Conservation (phyloP, 2,113 vertebrate genomes). For the Chiloscyllium plagiosum region DNA sequence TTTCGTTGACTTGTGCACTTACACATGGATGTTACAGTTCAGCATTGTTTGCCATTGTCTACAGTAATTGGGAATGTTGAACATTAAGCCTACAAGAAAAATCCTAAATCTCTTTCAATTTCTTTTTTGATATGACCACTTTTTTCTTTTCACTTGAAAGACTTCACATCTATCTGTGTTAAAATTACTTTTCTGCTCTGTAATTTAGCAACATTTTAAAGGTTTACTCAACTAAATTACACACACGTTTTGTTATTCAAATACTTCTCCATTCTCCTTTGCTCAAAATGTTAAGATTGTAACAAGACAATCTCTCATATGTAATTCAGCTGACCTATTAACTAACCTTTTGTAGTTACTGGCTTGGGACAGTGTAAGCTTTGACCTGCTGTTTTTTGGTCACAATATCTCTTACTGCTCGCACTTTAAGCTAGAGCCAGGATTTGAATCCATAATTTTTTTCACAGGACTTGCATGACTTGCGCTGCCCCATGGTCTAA, state of each 20-base stretch:
- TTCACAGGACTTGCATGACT: background rate
- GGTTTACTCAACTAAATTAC: background rate
- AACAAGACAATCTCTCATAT: background rate
- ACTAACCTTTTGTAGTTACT: background rate
- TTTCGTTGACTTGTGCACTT: background rate
- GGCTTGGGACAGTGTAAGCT: background rate
- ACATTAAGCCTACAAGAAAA: background rate
- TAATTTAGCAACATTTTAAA: background rate
- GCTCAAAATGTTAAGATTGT: background rate
- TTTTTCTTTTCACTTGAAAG: background rate
- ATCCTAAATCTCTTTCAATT: background rate
- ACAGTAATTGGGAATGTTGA: background rate
- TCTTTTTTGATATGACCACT: background rate
- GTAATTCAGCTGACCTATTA: background rate
- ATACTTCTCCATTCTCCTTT: background rate
- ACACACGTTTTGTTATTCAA: background rate
- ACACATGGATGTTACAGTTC: background rate
- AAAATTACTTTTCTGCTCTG: background rate
- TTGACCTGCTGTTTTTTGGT: background rate
- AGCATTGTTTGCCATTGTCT: background rate
- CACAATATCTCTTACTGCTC: background rate
- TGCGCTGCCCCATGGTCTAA: background rate
- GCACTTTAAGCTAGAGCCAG: background rate
- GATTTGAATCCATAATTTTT: background rate
- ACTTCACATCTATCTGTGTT: background rate